These are phyloP conservation scores for Melinaea marsaeus DNA, from an alignment of 2,888 invertebrate genomes.

Conservation along the genomic window DNA sequence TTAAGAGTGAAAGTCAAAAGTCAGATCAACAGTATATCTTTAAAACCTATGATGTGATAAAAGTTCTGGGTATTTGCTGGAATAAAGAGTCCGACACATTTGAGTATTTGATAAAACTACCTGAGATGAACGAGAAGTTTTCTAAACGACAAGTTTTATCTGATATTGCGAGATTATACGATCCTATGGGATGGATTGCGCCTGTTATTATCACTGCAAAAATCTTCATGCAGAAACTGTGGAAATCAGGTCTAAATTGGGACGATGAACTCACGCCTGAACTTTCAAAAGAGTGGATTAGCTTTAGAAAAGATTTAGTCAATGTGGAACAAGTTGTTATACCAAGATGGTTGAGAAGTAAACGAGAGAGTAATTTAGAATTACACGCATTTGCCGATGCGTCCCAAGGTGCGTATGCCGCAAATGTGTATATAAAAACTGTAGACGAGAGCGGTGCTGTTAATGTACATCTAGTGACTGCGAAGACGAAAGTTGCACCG, in stretches of 20 bases:
- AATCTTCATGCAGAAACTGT: slow-evolving; percentile 26
- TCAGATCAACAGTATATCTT: slow-evolving; percentile 8
- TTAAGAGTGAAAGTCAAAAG: not conserved
- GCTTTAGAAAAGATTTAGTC: slow-evolving; percentile 4
- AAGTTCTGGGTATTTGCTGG: too few relatives aligned
- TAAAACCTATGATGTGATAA: too few relatives aligned
- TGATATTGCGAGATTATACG: slow-evolving; percentile 27
- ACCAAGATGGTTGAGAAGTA: slow-evolving; percentile 16
- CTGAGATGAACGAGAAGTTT: slow-evolving; percentile 6
- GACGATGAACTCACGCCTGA: slow-evolving; percentile 17
- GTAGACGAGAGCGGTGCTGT: not conserved
- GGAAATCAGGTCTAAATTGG: slow-evolving; percentile 19
- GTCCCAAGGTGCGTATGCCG: not conserved
- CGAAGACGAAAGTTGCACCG: slow-evolving; percentile 27
- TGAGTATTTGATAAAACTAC: slow-evolving; percentile 12
- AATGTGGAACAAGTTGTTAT: slow-evolving; percentile 8
- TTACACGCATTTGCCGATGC: slow-evolving; percentile 9
- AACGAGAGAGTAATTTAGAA: not conserved
- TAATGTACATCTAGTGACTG: slow-evolving; percentile 10
- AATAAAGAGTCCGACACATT: too few relatives aligned
- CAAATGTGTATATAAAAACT: not conserved
- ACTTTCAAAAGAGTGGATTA: slow-evolving; percentile 12
- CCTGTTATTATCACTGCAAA: slow-evolving; percentile 23
- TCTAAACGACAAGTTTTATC: slow-evolving; percentile 25
- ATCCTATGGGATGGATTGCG: slow-evolving; percentile 31